These are phyloP conservation scores for Montipora capricornis DNA, from an alignment of 64 coral and sea anemone genomes.

Conservation along the genomic window DNA sequence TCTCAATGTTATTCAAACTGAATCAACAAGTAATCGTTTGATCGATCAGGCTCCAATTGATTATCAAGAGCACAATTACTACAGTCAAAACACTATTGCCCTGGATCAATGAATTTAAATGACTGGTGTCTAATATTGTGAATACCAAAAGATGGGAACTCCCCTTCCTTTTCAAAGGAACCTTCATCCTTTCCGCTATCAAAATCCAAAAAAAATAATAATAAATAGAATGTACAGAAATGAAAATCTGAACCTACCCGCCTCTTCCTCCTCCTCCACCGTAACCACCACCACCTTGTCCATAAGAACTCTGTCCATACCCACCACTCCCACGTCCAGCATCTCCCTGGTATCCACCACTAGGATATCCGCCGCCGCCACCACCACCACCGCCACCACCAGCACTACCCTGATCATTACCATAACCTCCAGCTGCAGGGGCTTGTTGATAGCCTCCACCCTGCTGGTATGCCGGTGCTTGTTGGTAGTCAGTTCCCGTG, in stretches of 20 bases:
- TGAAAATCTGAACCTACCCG: slow-evolving; percentile 77
- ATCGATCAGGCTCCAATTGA: too few relatives aligned
- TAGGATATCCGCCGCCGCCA: slow-evolving; percentile 68
- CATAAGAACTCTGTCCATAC: slow-evolving; percentile 59
- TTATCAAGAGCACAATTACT: too few relatives aligned
- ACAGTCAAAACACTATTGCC: too few relatives aligned
- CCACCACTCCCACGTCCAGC: slow-evolving; percentile 32
- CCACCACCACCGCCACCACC: slow-evolving; percentile 7
- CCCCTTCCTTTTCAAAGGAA: background rate
- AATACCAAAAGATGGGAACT: background rate
- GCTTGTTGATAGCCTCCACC: slow-evolving; percentile 50
- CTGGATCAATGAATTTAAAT: too few relatives aligned
- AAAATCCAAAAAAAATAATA: background rate
- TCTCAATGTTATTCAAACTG: too few relatives aligned
- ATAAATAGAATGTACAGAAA: background rate
- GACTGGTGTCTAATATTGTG: too few relatives aligned
- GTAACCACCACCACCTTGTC: slow-evolving; percentile 36
- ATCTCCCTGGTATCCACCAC: slow-evolving; percentile 69
- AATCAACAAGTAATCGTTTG: too few relatives aligned
- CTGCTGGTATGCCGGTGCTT: slow-evolving; percentile 27
- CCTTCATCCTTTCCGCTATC: background rate
- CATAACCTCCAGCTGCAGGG: background rate
- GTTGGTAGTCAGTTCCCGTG: slow-evolving; percentile 52
- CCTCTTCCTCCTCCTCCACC: slow-evolving; percentile 73
- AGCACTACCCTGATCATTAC: slow-evolving; percentile 9